These are phyloP conservation scores for Cichlasoma orientale DNA, from an alignment of 2,797 vertebrate species.

Conservation along the genomic window DNA sequence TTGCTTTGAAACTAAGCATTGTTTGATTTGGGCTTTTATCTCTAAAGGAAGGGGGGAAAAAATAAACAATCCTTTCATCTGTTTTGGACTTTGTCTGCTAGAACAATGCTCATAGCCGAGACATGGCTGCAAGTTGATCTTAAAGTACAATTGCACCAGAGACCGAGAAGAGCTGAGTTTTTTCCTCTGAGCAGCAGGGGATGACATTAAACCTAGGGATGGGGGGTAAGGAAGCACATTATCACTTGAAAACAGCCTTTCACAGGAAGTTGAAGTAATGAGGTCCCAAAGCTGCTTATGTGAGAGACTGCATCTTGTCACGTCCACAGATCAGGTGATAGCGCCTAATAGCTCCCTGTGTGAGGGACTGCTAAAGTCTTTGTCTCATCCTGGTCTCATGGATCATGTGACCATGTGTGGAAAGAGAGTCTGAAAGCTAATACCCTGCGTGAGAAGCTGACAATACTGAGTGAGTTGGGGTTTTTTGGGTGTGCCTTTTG, in stretches of 20 bases:
- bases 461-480: not conserved
- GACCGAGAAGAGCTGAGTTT: not conserved
- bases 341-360: not conserved
- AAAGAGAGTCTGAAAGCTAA: slow-evolving; percentile 20
- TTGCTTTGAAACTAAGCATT: not conserved
- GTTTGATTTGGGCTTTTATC: not conserved
- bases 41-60: not conserved
- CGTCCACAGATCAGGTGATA: slow-evolving; percentile 44
- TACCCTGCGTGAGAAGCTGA: not conserved
- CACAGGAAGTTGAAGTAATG: not conserved
- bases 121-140: not conserved
- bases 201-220: not conserved
- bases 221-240: not conserved
- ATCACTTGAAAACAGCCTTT: not conserved
- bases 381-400: slow-evolving; percentile 37
- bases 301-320: slow-evolving; percentile 18
- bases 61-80: not conserved
- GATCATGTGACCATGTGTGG: slow-evolving; percentile 25
- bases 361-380: not conserved
- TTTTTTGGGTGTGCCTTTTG: not conserved
- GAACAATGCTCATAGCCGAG: not conserved
- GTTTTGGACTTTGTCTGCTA: not conserved
- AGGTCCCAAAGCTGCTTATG: not conserved
- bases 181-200: not conserved
- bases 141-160: not conserved